These are phyloP conservation scores for Hypsibius dujardini DNA, from an alignment of 1,140 invertebrate species.

Conservation along the genomic window DNA sequence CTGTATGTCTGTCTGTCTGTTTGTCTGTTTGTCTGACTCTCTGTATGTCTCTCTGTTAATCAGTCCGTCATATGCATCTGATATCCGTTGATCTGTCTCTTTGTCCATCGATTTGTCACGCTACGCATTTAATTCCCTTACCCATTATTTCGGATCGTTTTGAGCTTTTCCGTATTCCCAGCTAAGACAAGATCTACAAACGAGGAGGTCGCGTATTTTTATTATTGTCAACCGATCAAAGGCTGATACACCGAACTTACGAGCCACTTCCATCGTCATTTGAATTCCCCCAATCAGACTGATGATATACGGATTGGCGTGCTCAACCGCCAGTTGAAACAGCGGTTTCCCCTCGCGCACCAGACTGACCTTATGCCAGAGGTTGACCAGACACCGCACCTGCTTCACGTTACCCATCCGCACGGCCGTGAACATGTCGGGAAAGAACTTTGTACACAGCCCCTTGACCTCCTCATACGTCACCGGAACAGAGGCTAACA, in stretches of 20 bases:
- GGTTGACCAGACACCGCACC: slow-evolving; percentile 12
- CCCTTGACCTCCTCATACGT: background rate
- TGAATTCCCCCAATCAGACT: slow-evolving; percentile 13
- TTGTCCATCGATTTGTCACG: too few relatives aligned
- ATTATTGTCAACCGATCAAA: too few relatives aligned
- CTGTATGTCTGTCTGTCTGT: too few relatives aligned
- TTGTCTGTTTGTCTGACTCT: too few relatives aligned
- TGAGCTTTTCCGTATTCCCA: background rate
- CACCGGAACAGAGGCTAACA: background rate
- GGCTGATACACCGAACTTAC: too few relatives aligned
- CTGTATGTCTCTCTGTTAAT: too few relatives aligned
- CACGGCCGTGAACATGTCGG: background rate
- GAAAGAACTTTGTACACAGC: slow-evolving; percentile 1
- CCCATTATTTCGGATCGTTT: background rate
- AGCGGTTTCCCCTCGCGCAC: background rate
- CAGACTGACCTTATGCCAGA: slow-evolving; percentile 13
- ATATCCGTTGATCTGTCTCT: too few relatives aligned
- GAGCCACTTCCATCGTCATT: slow-evolving; percentile 2
- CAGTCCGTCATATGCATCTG: too few relatives aligned
- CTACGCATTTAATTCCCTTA: too few relatives aligned
- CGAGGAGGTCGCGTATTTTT: too few relatives aligned
- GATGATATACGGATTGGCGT: slow-evolving; percentile 14
- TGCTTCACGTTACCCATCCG: slow-evolving; percentile 7
- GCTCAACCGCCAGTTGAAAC: background rate
- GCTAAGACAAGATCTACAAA: background rate